Evolutionary conservation across 2,888 invertebrate genomes (phyloP).

Genomic region (Peribatodes rhomboidaria): DNA sequence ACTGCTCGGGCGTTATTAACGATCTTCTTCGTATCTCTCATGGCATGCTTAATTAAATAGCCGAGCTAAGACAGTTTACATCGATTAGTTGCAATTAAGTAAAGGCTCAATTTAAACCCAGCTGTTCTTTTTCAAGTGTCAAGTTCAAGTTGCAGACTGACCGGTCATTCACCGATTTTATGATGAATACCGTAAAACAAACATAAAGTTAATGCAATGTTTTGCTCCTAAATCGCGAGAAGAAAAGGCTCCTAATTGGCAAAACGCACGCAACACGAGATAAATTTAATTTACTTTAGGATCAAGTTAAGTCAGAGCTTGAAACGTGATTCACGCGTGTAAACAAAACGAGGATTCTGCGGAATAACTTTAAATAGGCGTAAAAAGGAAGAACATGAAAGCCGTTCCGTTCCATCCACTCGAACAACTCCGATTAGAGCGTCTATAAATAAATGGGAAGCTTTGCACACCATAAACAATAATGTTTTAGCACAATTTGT

Average conservation of each 20-base stretch:
- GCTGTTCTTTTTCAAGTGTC: conserved; percentile 38
- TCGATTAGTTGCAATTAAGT: conserved; percentile 18
- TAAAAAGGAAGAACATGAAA: conserved; percentile 77
- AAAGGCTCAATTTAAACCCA: conserved; percentile 32
- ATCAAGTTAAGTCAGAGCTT: conserved; percentile 64
- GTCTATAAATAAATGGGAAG: conserved; percentile 70
- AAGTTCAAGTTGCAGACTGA: conserved; percentile 33
- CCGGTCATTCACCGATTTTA: conserved; percentile 30
- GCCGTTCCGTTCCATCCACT: conserved; percentile 66
- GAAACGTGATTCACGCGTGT: conserved; percentile 74
- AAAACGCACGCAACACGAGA: conserved; percentile 47
- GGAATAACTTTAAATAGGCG: conserved; percentile 70
- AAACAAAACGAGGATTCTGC: conserved; percentile 73
- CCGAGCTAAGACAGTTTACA: conserved; percentile 15
- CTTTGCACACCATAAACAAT: conserved; percentile 77
- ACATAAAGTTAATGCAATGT: conserved; percentile 30
- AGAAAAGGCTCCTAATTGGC: conserved; percentile 46
- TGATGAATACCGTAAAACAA: conserved; percentile 34
- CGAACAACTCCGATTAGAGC: conserved; percentile 68
- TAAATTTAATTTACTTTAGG: conserved; percentile 58
- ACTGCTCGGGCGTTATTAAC: conserved; percentile 29
- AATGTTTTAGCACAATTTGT: conserved; percentile 73
- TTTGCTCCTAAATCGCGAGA: conserved; percentile 36
- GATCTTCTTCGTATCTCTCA: not conserved
- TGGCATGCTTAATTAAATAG: conserved; percentile 13